Evolutionary conservation across 1,140 invertebrate species (phyloP).

Genomic region (Diorhabda carinulata): DNA sequence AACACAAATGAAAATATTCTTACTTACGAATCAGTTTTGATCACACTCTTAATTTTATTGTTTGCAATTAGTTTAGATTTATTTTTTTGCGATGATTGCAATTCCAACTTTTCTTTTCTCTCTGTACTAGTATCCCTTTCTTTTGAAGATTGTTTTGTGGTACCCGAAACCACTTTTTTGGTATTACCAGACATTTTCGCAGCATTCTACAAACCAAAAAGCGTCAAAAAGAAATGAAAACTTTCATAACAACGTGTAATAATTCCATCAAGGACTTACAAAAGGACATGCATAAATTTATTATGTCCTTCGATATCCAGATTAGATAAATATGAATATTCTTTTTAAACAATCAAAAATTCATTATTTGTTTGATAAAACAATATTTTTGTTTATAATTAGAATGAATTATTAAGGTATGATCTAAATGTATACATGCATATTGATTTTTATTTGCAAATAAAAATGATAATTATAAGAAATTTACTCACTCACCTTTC

Average conservation of each 20-base stretch:
- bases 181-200: constrained; percentile 6
- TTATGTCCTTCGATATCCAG: too few species aligned
- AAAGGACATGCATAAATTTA: too few species aligned
- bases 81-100: background rate
- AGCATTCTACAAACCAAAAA: constrained; percentile 5
- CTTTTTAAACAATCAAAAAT: too few species aligned
- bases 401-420: too few species aligned
- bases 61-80: constrained; percentile 11
- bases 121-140: constrained; percentile 14
- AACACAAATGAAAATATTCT: too few species aligned
- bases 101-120: background rate
- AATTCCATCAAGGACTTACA: too few species aligned
- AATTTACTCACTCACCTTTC: constrained; percentile 26
- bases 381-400: too few species aligned
- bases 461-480: constrained; percentile 10
- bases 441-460: background rate
- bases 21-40: too few species aligned
- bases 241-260: too few species aligned
- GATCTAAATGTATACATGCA: background rate
- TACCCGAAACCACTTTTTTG: constrained; percentile 10
- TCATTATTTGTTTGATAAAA: too few species aligned
- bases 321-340: too few species aligned
- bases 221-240: too few species aligned
- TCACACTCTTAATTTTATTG: constrained; percentile 4
- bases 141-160: constrained; percentile 4